Conservation (phyloP, 1,140 invertebrate species). For the Drosophila repletoides region DNA sequence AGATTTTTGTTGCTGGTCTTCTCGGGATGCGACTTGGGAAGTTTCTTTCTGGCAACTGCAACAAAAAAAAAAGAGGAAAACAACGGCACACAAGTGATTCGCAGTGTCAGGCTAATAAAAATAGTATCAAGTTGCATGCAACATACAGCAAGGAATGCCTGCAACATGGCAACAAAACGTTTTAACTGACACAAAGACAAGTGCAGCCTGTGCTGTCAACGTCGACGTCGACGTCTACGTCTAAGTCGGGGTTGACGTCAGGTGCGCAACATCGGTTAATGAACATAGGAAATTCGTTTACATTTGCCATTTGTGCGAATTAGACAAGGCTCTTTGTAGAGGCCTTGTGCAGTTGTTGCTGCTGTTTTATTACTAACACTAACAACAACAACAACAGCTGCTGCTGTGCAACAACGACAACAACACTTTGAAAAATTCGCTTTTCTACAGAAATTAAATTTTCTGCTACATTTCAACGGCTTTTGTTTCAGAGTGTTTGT, state of each 20-base stretch:
- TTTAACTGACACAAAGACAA: conserved; percentile 38
- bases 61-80: too few species aligned
- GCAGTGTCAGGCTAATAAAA: conserved; percentile 61
- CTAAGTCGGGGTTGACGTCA: not conserved
- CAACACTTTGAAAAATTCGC: conserved; percentile 50
- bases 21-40: too few species aligned
- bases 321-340: conserved; percentile 52
- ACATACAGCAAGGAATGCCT: conserved; percentile 25
- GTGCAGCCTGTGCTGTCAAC: conserved; percentile 30
- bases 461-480: conserved; percentile 45
- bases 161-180: conserved; percentile 25
- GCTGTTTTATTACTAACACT: conserved; percentile 51
- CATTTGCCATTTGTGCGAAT: conserved; percentile 76
- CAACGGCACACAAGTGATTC: conserved; percentile 7
- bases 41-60: too few species aligned
- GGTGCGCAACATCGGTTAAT: conserved; percentile 42
- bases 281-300: conserved; percentile 74
- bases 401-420: conserved; percentile 22
- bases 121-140: conserved; percentile 65
- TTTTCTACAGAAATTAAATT: conserved; percentile 55
- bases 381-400: conserved; percentile 18
- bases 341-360: conserved; percentile 17
- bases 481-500: conserved; percentile 37
- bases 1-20: too few species aligned
- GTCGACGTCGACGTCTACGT: not conserved